These are phyloP conservation scores for Amblyjoppa fuscipennis DNA, from an alignment of 2,888 invertebrate genomes.

Conservation along the genomic window DNA sequence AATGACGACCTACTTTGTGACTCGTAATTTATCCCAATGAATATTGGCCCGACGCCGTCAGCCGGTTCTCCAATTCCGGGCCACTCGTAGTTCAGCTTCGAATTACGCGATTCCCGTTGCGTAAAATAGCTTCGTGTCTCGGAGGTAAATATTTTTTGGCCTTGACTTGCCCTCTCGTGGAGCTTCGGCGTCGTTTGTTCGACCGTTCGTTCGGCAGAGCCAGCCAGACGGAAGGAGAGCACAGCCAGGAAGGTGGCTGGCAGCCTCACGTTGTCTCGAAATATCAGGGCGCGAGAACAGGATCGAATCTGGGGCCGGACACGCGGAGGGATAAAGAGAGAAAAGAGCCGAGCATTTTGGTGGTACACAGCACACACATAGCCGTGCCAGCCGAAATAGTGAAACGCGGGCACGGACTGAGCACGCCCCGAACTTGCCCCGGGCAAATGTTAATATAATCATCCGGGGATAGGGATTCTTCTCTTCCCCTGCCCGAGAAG, in stretches of 20 bases:
- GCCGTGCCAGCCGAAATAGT: constrained; percentile 52
- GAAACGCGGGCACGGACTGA: constrained; percentile 37
- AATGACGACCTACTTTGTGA: not conserved
- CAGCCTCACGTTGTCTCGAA: constrained; percentile 45
- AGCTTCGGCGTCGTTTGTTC: constrained; percentile 20
- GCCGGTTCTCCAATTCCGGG: constrained; percentile 31
- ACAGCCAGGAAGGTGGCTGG: constrained; percentile 21
- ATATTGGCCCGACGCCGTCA: constrained; percentile 5
- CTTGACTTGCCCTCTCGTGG: constrained; percentile 46
- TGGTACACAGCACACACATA: constrained; percentile 24
- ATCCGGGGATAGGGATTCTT: constrained; percentile 58
- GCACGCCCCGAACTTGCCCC: constrained; percentile 54
- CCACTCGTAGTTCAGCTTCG: constrained; percentile 76
- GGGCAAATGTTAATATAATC: constrained; percentile 70
- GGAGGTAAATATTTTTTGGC: constrained; percentile 74
- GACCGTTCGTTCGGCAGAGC: not conserved
- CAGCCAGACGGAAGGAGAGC: not conserved
- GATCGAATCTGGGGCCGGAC: constrained; percentile 56
- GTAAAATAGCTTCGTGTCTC: constrained; percentile 71
- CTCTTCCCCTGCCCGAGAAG: constrained; percentile 50
- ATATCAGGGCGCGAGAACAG: constrained; percentile 45
- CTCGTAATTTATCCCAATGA: not conserved
- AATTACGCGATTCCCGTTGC: constrained; percentile 75
- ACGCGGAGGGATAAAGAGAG: constrained; percentile 14
- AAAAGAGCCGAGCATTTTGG: constrained; percentile 40